Evolutionary conservation across 1,140 invertebrate genomes (phyloP), one percentile per base, ranked within the genome.

Genomic region (Drosophila teissieri): DNA sequence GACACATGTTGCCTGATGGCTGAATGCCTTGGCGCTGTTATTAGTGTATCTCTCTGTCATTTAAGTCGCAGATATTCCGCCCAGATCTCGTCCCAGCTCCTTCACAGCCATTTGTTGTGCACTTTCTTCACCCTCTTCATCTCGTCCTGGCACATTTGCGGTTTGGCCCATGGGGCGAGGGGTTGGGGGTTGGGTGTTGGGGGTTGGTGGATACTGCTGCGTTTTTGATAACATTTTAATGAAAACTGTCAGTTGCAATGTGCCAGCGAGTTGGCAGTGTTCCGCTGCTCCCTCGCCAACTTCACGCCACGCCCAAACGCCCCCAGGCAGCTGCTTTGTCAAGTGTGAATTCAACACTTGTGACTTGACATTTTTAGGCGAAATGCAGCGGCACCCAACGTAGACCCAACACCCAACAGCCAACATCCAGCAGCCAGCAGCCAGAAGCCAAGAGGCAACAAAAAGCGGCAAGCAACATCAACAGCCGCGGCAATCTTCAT

Each of bases 141-240:
- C 2, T 31, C 31, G 31, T 75, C 46, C 62, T 72, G 79, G 63
- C 69, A 68, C 82, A 81, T 63, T 80, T 81, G 69, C 69, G 62
- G 76, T 37, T 34, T 78, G 48, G 42, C 31, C 31, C 31, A 31
- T 51, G 57, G 3, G 8, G 11, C 1, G 11, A 7, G 22, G 22
- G 22, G 22, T 2, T 1, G 7, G 2, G 45, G 5, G n/a, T n/a
- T n/a, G n/a, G n/a, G n/a, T n/a, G n/a, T n/a, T n/a, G n/a, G n/a
- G n/a, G n/a, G n/a, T n/a, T 12, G 12, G 55, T 57, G 76, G 73
- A 70, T 54, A 72, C 85, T 73, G 68, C 77, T 73, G 73, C 77
- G 80, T 89, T 88, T 88, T 88, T 88, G 84, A 89, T 88, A 88
- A 88, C 84, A 80, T 88, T 88, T 88, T 88, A 88, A 88, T 88